phyloP scores from a whole-genome alignment of 2,888 invertebrate species.

The Rosalia funebris region DNA sequence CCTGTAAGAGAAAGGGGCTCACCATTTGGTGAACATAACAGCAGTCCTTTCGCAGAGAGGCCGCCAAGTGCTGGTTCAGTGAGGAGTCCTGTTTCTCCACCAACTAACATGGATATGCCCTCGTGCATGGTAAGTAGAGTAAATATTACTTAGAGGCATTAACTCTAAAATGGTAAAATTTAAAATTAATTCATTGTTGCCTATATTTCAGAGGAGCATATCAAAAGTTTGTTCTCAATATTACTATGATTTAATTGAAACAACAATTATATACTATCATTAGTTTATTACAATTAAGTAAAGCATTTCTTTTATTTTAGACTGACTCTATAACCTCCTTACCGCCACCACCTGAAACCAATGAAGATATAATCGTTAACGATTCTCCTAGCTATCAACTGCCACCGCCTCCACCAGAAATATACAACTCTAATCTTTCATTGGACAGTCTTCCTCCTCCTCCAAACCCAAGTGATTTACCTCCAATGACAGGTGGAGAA shows the following conservation, averaged over 20 bases:
- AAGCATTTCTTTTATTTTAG: slow-evolving; percentile 55
- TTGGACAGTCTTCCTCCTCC: slow-evolving; percentile 85
- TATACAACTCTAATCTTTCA: slow-evolving; percentile 81
- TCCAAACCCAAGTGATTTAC: slow-evolving; percentile 71
- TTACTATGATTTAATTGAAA: too few species aligned
- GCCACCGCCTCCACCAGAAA: slow-evolving; percentile 79
- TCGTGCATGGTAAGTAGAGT: slow-evolving; percentile 62
- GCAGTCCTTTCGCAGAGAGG: slow-evolving; percentile 51
- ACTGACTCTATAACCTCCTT: slow-evolving; percentile 69
- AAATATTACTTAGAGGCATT: too few species aligned
- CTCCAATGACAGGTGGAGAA: slow-evolving; percentile 67
- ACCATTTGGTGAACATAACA: slow-evolving; percentile 60
- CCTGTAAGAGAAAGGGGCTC: slow-evolving; percentile 66
- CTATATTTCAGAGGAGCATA: too few species aligned
- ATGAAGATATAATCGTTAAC: slow-evolving; percentile 58
- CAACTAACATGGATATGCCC: slow-evolving; percentile 54
- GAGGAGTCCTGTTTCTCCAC: slow-evolving; percentile 52
- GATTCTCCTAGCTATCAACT: slow-evolving; percentile 68
- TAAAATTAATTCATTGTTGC: too few species aligned
- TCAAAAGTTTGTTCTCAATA: too few species aligned
- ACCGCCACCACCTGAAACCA: slow-evolving; percentile 67
- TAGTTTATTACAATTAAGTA: too few species aligned
- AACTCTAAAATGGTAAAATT: too few species aligned
- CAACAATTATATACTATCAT: too few species aligned
- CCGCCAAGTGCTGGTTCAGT: slow-evolving; percentile 55